Conservation (phyloP, 2,888 invertebrate species). For the Phyllotreta cruciferae region DNA sequence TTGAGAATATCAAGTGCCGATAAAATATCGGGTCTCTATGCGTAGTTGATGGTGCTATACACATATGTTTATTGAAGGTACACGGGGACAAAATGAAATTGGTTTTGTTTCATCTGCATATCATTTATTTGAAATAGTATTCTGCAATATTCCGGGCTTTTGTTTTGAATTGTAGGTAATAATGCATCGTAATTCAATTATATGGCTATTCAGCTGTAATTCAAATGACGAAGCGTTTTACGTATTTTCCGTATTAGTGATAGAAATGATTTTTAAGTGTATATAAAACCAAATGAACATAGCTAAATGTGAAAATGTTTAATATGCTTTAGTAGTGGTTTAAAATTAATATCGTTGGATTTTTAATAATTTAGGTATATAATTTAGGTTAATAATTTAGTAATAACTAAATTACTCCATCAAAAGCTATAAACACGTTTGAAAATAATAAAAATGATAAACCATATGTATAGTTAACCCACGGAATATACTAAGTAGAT, state of each 20-base stretch:
- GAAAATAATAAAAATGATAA: conserved; percentile 27
- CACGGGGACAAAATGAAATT: conserved; percentile 8
- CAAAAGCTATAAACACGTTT: conserved; percentile 23
- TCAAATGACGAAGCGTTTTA: too few species aligned
- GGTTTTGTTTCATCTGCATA: conserved; percentile 15
- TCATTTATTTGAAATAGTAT: conserved; percentile 8
- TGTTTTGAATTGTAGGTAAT: not conserved
- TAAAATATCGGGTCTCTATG: not conserved
- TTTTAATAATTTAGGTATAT: too few species aligned
- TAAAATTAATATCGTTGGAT: too few species aligned
- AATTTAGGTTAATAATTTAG: too few species aligned
- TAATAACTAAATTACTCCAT: conserved; percentile 7
- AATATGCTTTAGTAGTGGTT: too few species aligned
- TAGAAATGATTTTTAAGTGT: too few species aligned
- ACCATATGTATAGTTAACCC: conserved; percentile 11
- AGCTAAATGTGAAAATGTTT: too few species aligned
- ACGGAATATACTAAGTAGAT: conserved; percentile 5
- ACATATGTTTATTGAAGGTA: not conserved
- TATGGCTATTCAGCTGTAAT: too few species aligned
- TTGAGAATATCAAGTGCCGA: conserved; percentile 12
- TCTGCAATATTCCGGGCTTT: not conserved
- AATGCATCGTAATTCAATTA: not conserved
- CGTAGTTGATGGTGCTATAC: not conserved
- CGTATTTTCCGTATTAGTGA: too few species aligned
- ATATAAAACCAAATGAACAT: too few species aligned